phyloP scores from a whole-genome alignment of 37 sponge, comb jelly and placozoan species.

The Mnemiopsis leidyi region DNA sequence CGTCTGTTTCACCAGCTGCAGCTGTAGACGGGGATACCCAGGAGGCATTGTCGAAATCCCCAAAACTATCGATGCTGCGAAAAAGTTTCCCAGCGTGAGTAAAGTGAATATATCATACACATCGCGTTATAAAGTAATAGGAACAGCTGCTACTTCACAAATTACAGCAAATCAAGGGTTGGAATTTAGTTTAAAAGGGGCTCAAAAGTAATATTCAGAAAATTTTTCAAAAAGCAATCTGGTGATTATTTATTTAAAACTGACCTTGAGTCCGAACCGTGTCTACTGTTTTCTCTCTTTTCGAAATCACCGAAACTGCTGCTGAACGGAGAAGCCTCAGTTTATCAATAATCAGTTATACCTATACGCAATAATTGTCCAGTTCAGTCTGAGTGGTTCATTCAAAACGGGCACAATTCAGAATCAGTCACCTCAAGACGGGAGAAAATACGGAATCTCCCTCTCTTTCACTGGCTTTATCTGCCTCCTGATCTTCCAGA shows the following conservation, averaged over 20 bases:
- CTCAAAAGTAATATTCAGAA: too few relatives aligned
- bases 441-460: neutral
- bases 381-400: too few relatives aligned
- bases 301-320: neutral
- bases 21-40: neutral
- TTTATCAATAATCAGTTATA: too few relatives aligned
- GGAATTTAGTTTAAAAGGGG: too few relatives aligned
- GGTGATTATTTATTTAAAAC: too few relatives aligned
- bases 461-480: neutral
- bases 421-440: neutral
- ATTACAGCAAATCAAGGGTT: too few relatives aligned
- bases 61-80: slow-evolving; percentile 4
- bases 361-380: too few relatives aligned
- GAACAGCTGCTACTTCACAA: too few relatives aligned
- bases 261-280: neutral
- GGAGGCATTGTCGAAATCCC: neutral
- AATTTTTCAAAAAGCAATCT: too few relatives aligned
- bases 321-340: too few relatives aligned
- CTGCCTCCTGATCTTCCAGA: neutral
- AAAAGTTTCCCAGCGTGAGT: neutral
- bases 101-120: neutral
- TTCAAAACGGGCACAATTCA: too few relatives aligned
- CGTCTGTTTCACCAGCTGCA: neutral
- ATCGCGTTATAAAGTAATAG: too few relatives aligned
- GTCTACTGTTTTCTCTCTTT: neutral